Evolutionary conservation across 2,797 vertebrate species (phyloP).

Genomic region (Austrolebias charrua): DNA sequence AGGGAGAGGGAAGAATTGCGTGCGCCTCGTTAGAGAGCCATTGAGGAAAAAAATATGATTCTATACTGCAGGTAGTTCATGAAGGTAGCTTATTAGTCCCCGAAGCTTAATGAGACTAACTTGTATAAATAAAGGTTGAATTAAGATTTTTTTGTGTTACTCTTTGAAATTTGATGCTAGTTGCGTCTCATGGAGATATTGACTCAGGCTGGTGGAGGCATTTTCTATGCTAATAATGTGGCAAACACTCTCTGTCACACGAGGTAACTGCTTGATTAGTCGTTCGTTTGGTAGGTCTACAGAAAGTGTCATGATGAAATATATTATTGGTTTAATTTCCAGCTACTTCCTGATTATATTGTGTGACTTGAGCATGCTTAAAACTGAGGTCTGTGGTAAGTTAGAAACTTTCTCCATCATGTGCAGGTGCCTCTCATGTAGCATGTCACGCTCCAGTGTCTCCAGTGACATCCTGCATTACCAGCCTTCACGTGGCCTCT

Average conservation of each 20-base stretch:
- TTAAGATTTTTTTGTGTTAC: no score
- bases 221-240: conserved; percentile 89
- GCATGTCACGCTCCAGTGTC: conserved; percentile 35
- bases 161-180: conserved; percentile 54
- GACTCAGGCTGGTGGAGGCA: conserved; percentile 85
- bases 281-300: background rate
- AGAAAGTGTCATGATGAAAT: background rate
- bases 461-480: conserved; percentile 60
- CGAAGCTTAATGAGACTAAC: no score
- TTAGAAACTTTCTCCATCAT: conserved; percentile 19
- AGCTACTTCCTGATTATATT: conserved; percentile 28
- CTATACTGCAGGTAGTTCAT: no score
- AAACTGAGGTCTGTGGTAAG: conserved; percentile 80
- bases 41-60: no score
- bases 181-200: conserved; percentile 79
- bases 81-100: no score
- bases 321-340: conserved; percentile 65
- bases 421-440: conserved; percentile 26
- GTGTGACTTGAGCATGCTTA: conserved; percentile 74
- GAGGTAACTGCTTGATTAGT: conserved; percentile 67
- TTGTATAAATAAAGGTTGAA: no score
- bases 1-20: no score
- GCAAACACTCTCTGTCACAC: conserved; percentile 83
- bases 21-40: no score
- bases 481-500: conserved; percentile 86